A percentile compares a stretch with the other conserved stretches of the same genome.
Conservation (phyloP, 1,140 invertebrate species). For the Drusus annulatus region DNA sequence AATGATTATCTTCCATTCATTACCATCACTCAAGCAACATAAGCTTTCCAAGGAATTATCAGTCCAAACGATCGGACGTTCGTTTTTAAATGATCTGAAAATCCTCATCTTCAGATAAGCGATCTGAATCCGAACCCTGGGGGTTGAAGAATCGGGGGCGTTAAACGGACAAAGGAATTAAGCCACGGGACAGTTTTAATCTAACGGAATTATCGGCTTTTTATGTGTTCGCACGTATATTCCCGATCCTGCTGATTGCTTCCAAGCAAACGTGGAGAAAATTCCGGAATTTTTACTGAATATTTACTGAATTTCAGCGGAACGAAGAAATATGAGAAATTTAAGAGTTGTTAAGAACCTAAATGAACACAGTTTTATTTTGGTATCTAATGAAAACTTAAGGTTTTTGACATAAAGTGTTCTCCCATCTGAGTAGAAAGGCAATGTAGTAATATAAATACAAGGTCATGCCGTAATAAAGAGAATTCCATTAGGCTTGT, state of each 20-base stretch:
- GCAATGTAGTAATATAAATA: too few species aligned
- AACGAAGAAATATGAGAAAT: too few species aligned
- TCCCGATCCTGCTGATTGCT: constrained; percentile 2
- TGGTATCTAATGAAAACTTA: too few species aligned
- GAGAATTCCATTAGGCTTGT: too few species aligned
- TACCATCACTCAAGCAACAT: too few species aligned
- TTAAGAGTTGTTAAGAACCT: too few species aligned
- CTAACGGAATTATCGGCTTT: constrained; percentile 28
- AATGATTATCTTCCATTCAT: too few species aligned
- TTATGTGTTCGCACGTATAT: constrained; percentile 32
- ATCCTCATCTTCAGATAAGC: constrained; percentile 38
- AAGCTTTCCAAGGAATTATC: constrained; percentile 5
- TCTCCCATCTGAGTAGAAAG: too few species aligned
- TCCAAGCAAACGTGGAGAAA: constrained; percentile 16
- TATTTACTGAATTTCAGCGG: constrained; percentile 12
- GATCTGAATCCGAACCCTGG: neutral
- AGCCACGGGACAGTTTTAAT: constrained; percentile 38
- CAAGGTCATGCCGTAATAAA: too few species aligned
- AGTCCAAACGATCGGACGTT: constrained; percentile 25
- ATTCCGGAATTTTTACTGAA: neutral
- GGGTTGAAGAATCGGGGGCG: constrained; percentile 3
- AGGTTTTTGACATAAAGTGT: too few species aligned
- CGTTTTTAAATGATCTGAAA: constrained; percentile 33
- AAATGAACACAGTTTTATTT: too few species aligned
- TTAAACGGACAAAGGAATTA: constrained; percentile 32